These are phyloP conservation scores for Promerops cafer DNA, from an alignment of 2,113 vertebrate species.

Conservation along the genomic window DNA sequence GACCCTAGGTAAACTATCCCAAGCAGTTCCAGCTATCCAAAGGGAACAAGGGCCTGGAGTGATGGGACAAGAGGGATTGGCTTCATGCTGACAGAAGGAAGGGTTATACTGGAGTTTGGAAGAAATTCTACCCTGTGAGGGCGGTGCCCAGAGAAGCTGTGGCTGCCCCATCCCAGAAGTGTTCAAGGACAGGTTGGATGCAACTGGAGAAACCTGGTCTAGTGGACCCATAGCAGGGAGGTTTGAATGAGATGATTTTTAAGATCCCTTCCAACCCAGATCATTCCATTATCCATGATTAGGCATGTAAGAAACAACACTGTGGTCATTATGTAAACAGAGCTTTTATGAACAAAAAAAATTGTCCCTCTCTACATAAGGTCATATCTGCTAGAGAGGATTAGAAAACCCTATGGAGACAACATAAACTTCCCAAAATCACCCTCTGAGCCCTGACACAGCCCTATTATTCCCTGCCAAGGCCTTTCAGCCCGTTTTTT, in stretches of 20 bases:
- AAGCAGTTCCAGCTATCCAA: background rate
- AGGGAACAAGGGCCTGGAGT: background rate
- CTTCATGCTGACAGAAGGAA: background rate
- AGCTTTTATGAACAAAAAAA: background rate
- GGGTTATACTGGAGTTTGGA: background rate
- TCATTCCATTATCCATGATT: background rate
- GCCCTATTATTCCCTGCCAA: background rate
- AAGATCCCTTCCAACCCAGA: background rate
- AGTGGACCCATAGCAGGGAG: background rate
- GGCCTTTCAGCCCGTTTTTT: background rate
- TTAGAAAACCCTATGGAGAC: background rate
- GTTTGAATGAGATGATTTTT: background rate
- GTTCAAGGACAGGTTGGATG: background rate
- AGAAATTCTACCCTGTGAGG: background rate
- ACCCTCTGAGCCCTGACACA: background rate
- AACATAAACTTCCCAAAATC: background rate
- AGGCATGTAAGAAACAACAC: background rate
- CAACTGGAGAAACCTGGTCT: rapidly evolving
- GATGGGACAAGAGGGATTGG: no score
- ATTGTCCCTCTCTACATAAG: background rate
- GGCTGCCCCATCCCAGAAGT: background rate
- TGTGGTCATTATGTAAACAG: background rate
- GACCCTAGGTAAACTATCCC: background rate
- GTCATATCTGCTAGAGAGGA: background rate
- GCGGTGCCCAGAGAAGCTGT: background rate